phyloP scores from a whole-genome alignment of 2,888 invertebrate genomes.

The Lysandra bellargus region DNA sequence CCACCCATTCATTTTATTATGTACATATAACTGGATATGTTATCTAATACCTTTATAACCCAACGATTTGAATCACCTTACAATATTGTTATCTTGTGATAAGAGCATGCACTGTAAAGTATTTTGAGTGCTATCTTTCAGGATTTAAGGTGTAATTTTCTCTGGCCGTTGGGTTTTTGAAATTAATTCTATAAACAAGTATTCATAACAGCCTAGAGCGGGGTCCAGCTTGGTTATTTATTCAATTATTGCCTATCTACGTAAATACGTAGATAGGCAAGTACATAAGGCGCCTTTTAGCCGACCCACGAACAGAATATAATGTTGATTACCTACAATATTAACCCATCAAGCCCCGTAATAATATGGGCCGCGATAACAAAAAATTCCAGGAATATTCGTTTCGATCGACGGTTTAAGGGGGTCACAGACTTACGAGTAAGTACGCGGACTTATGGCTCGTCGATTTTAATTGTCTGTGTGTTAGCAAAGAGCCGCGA shows the following conservation, averaged over 20 bases:
- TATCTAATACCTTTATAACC: constrained; percentile 4
- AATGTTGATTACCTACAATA: neutral
- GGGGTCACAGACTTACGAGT: no score
- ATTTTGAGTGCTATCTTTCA: neutral
- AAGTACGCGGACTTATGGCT: no score
- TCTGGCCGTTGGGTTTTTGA: neutral
- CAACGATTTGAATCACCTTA: constrained; percentile 16
- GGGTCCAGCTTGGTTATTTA: neutral
- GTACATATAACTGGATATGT: neutral
- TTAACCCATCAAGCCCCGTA: no score
- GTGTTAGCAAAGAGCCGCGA: no score
- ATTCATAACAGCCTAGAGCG: constrained; percentile 1
- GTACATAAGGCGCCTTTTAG: neutral
- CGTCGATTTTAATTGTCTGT: no score
- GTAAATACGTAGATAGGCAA: neutral
- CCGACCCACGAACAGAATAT: neutral
- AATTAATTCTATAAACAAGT: neutral
- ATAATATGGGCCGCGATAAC: no score
- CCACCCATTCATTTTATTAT: neutral
- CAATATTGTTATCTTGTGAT: constrained; percentile 23
- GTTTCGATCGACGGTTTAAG: no score
- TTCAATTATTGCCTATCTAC: constrained; percentile 11
- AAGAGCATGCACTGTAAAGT: neutral
- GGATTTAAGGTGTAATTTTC: neutral
- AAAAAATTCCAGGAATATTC: no score